A percentile compares a stretch with the other conserved stretches of the same genome.
These are phyloP conservation scores for Oryzias dopingdopingensis DNA, from an alignment of 2,797 vertebrate genomes.

Conservation along the genomic window DNA sequence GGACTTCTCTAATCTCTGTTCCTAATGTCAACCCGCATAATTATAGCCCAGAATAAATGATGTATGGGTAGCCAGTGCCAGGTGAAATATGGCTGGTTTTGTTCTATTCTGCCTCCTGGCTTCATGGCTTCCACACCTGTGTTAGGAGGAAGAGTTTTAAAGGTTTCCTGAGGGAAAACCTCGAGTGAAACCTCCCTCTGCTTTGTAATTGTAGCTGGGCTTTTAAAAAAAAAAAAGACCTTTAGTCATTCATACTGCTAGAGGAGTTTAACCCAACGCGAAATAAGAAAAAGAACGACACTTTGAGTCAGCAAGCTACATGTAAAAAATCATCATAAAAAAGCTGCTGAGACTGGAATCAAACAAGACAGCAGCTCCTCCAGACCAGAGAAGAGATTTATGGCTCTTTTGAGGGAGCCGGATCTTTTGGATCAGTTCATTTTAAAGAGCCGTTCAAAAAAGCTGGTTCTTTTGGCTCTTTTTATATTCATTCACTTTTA, in stretches of 20 bases:
- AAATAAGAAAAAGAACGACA: too few relatives aligned
- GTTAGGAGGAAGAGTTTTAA: constrained; percentile 63
- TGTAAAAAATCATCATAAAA: too few relatives aligned
- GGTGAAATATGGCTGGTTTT: constrained; percentile 57
- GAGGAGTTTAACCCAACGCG: too few relatives aligned
- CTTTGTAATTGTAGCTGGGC: constrained; percentile 69
- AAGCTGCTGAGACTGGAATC: too few relatives aligned
- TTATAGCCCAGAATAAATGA: constrained; percentile 67
- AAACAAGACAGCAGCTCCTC: too few relatives aligned
- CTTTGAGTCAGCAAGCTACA: too few relatives aligned
- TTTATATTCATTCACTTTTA: too few relatives aligned
- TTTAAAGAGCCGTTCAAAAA: too few relatives aligned
- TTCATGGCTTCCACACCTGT: constrained; percentile 59
- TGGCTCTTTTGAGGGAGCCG: too few relatives aligned
- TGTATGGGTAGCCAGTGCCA: constrained; percentile 57
- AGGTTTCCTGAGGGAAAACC: constrained; percentile 65
- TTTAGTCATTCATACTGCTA: constrained; percentile 69
- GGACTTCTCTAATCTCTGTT: constrained; percentile 54
- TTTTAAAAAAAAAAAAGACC: constrained; percentile 21
- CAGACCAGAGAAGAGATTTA: too few relatives aligned
- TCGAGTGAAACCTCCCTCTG: constrained; percentile 38
- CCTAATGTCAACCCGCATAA: constrained; percentile 72
- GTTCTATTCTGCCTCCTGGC: constrained; percentile 58
- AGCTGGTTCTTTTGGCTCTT: too few relatives aligned
- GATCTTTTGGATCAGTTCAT: too few relatives aligned